Percentiles rank a stretch among this genome's conserved stretches.
These are phyloP conservation scores for Galerucella nymphaeae DNA, from an alignment of 2,888 invertebrate genomes.

Conservation along the genomic window DNA sequence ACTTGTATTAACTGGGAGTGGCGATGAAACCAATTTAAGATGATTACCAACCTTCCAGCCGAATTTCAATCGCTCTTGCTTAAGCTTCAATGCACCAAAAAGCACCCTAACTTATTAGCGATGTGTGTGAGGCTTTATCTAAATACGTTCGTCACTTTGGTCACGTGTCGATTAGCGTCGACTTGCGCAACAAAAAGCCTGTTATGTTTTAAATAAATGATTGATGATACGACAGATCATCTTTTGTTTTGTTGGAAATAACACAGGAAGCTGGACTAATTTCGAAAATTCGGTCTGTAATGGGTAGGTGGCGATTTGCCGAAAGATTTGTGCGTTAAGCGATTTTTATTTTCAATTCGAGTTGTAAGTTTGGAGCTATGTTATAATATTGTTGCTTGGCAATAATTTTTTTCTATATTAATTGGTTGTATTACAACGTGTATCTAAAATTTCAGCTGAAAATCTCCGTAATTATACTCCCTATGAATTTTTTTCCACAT, in stretches of 20 bases:
- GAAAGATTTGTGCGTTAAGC: constrained; percentile 52
- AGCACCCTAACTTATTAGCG: constrained; percentile 56
- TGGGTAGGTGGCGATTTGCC: constrained; percentile 57
- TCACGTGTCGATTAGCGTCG: constrained; percentile 52
- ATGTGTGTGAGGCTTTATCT: constrained; percentile 49
- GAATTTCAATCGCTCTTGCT: constrained; percentile 53
- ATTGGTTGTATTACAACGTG: no score
- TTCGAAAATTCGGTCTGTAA: constrained; percentile 36
- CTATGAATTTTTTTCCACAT: no score
- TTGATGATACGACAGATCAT: constrained; percentile 54
- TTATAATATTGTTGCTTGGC: neutral
- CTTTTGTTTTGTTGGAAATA: constrained; percentile 52
- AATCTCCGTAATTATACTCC: no score
- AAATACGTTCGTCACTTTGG: constrained; percentile 53
- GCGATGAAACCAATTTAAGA: constrained; percentile 47
- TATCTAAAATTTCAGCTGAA: no score
- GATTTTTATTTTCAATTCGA: constrained; percentile 23
- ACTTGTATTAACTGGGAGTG: no score
- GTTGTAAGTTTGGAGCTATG: neutral
- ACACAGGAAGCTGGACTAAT: constrained; percentile 51
- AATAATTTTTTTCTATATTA: no score
- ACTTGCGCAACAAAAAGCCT: constrained; percentile 56
- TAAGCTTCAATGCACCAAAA: constrained; percentile 41
- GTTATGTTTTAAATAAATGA: constrained; percentile 60
- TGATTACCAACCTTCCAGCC: constrained; percentile 1